Evolutionary conservation across 2,797 vertebrate species (phyloP).

Genomic region (Dryobates pubescens): DNA sequence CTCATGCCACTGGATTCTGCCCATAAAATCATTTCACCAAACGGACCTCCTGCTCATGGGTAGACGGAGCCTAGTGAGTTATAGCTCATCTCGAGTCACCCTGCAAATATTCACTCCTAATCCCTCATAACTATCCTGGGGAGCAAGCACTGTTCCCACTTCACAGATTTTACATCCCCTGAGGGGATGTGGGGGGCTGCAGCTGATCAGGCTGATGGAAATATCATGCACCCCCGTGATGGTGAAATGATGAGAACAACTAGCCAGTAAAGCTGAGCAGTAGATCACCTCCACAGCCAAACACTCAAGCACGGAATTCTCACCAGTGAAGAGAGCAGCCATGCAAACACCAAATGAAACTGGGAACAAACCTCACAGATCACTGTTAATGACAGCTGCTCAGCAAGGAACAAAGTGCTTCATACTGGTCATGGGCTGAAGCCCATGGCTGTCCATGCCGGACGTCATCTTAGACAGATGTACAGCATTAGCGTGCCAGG

Average conservation of each 20-base stretch:
- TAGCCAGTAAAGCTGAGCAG: neutral
- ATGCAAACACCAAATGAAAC: neutral
- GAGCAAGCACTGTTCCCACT: neutral
- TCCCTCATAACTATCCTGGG: rapidly evolving
- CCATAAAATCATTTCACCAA: neutral
- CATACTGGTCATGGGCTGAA: slow-evolving; percentile 30
- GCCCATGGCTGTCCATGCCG: neutral
- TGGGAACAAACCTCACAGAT: slow-evolving; percentile 28
- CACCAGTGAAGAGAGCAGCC: neutral
- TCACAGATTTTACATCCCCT: neutral
- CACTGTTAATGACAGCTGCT: slow-evolving; percentile 61
- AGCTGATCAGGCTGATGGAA: neutral
- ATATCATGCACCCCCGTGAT: rapidly evolving
- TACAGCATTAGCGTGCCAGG: neutral
- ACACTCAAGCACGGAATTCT: neutral
- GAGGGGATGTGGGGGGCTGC: neutral
- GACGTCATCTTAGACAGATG: slow-evolving; percentile 54
- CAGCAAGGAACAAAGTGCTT: slow-evolving; percentile 57
- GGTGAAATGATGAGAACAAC: neutral
- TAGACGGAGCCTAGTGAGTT: neutral
- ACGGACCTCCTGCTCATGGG: neutral
- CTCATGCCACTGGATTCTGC: too few relatives aligned
- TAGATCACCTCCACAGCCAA: neutral
- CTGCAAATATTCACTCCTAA: neutral
- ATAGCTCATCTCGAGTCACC: neutral